These are phyloP conservation scores for Catamblyrhynchus diadema DNA, from an alignment of 2,797 vertebrate species.

Conservation along the genomic window DNA sequence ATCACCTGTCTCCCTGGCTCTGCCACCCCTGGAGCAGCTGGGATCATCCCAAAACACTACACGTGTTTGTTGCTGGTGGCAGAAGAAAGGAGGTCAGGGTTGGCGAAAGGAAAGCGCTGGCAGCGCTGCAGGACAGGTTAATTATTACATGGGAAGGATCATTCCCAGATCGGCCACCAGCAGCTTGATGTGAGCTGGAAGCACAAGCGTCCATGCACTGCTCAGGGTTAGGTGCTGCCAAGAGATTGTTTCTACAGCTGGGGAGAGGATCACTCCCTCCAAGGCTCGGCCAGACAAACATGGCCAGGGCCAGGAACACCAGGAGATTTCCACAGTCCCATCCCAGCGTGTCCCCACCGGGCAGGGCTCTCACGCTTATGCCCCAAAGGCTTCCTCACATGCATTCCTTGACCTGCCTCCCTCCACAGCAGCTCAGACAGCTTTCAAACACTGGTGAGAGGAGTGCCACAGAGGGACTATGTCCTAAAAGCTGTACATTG, in stretches of 20 bases:
- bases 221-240: not conserved
- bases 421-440: not conserved
- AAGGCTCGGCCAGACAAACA: not conserved
- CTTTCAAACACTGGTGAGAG: not conserved
- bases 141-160: constrained; percentile 47
- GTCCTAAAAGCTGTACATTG: rapidly evolving
- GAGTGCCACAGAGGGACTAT: not conserved
- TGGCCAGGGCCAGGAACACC: not conserved
- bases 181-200: not conserved
- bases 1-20: not conserved
- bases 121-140: constrained; percentile 28
- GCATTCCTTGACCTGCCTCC: not conserved
- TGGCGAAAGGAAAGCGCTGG: not conserved
- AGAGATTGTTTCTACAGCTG: not conserved
- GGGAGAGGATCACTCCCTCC: not conserved
- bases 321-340: not conserved
- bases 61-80: not conserved
- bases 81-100: constrained; percentile 54
- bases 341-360: rapidly evolving
- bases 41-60: not conserved
- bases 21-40: not conserved
- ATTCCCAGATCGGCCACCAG: not conserved
- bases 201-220: rapidly evolving
- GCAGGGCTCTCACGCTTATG: not conserved
- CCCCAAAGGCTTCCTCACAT: not conserved